A percentile compares a stretch with the other conserved stretches of the same genome.
Conservation (phyloP, 2,797 vertebrate genomes). For the Anolis apletophallus region DNA sequence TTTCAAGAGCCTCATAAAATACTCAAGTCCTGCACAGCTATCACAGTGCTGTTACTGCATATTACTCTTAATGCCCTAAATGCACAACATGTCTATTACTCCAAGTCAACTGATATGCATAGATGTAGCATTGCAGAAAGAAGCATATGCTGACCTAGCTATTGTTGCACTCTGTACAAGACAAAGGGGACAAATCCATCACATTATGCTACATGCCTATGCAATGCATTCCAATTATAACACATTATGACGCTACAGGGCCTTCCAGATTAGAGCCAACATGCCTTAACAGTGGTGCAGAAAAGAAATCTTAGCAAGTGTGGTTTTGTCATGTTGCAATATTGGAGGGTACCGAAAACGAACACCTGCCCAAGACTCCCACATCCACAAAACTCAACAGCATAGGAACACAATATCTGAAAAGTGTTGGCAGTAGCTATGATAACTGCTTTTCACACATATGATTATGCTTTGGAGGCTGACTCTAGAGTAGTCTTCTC, state of each 20-base stretch:
- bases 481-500: background rate
- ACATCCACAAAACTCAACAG: background rate
- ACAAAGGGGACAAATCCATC: constrained; percentile 2
- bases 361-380: background rate
- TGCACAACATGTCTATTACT: background rate
- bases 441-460: background rate
- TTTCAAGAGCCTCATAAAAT: background rate
- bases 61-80: background rate
- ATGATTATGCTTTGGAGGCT: background rate
- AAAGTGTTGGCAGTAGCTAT: background rate
- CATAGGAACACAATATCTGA: background rate
- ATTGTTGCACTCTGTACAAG: background rate
- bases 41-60: background rate
- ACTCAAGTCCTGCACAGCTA: background rate
- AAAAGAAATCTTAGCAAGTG: background rate
- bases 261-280: background rate
- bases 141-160: background rate
- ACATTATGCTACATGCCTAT: background rate
- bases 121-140: background rate
- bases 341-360: background rate
- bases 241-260: background rate
- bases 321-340: background rate
- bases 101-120: background rate
- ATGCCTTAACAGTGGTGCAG: background rate
- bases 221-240: background rate